Conservation (phyloP, 2,113 vertebrate species). For the Pterocles orientalis region DNA sequence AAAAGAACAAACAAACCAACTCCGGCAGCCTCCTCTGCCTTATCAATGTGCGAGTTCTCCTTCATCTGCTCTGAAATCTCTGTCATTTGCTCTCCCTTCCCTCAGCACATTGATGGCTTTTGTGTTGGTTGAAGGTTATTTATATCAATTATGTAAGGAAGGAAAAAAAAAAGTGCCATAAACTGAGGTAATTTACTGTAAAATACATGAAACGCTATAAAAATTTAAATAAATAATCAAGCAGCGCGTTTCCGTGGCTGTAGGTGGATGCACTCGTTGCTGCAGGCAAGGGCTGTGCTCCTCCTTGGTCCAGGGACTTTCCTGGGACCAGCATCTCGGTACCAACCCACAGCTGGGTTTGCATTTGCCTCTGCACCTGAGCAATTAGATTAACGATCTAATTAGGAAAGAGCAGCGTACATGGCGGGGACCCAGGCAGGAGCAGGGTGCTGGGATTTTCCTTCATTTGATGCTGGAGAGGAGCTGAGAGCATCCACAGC, state of each 20-base stretch:
- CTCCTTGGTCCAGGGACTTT: not conserved
- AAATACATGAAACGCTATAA: slow-evolving; percentile 57
- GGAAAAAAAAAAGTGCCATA: slow-evolving; percentile 54
- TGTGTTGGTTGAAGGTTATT: slow-evolving; percentile 75
- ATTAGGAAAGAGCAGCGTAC: fast-evolving
- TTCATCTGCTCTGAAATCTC: slow-evolving; percentile 63
- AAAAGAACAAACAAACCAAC: slow-evolving; percentile 32
- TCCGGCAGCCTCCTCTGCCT: slow-evolving; percentile 33
- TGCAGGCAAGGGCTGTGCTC: not conserved
- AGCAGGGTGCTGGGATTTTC: not conserved
- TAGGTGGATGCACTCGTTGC: not conserved
- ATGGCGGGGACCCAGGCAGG: too few species aligned
- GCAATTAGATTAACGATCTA: not conserved
- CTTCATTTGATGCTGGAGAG: too few species aligned
- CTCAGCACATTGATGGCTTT: slow-evolving; percentile 66
- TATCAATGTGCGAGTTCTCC: slow-evolving; percentile 18
- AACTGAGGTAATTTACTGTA: slow-evolving; percentile 70
- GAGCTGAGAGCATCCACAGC: not conserved
- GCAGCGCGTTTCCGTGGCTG: not conserved
- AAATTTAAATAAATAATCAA: not conserved
- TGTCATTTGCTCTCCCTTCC: slow-evolving; percentile 65
- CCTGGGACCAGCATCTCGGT: not conserved
- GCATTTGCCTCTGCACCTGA: not conserved
- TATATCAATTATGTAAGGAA: slow-evolving; percentile 73
- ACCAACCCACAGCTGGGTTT: not conserved